A percentile compares a stretch with the other conserved stretches of the same genome.
These are phyloP conservation scores for Penaeus chinensis DNA, from an alignment of 1,140 invertebrate genomes.

Conservation along the genomic window DNA sequence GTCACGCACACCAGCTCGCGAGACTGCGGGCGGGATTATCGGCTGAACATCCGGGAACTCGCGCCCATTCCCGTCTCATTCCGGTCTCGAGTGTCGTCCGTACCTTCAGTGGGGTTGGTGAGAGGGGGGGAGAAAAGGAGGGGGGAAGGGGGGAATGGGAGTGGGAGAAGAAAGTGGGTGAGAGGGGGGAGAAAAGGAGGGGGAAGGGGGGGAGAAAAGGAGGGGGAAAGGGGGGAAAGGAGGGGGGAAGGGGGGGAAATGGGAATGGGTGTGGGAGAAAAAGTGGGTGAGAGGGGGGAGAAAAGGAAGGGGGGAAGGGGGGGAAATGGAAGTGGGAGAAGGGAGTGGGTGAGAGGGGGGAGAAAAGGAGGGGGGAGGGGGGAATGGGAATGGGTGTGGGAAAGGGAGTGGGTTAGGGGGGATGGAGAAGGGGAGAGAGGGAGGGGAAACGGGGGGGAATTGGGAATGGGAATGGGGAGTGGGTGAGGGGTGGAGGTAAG, in stretches of 20 bases:
- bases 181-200: not conserved
- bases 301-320: not conserved
- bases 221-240: not conserved
- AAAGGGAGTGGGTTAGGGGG: not conserved
- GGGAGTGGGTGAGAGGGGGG: not conserved
- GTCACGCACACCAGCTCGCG: no score
- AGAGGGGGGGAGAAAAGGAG: no score
- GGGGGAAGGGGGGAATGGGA: no score
- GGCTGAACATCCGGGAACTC: no score
- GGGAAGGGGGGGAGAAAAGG: not conserved
- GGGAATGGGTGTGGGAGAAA: not conserved
- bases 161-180: not conserved
- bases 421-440: not conserved
- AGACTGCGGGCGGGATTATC: no score
- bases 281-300: not conserved
- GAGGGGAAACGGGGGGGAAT: no score
- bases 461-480: not conserved
- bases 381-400: not conserved
- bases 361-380: not conserved
- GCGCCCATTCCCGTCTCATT: no score
- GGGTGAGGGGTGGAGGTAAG: no score
- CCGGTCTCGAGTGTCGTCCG: no score
- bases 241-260: not conserved
- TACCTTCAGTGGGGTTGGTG: no score
- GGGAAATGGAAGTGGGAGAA: not conserved